Conservation (phyloP, 2,888 invertebrate genomes). For the Pollenia angustigena region DNA sequence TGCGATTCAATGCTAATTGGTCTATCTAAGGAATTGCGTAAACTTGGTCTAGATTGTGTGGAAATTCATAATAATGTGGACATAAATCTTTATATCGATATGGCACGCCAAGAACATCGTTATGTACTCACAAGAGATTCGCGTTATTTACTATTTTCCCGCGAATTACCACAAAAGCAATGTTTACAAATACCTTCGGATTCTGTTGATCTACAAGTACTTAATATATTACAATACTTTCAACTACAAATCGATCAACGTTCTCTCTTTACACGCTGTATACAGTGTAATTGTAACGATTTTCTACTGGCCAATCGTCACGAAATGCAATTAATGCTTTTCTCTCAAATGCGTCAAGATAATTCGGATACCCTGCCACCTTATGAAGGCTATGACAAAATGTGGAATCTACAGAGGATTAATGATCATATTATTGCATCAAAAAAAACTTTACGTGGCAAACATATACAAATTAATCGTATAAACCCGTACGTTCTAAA, state of each 20-base stretch:
- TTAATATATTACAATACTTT: constrained; percentile 72
- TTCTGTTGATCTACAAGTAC: constrained; percentile 72
- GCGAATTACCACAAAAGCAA: constrained; percentile 67
- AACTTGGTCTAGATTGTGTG: constrained; percentile 75
- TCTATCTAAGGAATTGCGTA: constrained; percentile 74
- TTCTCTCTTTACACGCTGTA: constrained; percentile 73
- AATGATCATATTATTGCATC: constrained; percentile 69
- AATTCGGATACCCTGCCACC: constrained; percentile 25
- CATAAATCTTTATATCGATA: constrained; percentile 69
- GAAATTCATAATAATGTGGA: constrained; percentile 69
- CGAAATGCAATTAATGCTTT: constrained; percentile 73
- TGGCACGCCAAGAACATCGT: constrained; percentile 74
- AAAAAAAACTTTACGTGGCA: constrained; percentile 73
- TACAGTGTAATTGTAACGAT: constrained; percentile 75
- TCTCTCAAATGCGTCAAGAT: constrained; percentile 51
- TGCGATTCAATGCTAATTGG: constrained; percentile 74
- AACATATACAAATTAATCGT: constrained; percentile 72
- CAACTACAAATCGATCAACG: constrained; percentile 71
- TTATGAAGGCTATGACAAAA: constrained; percentile 22
- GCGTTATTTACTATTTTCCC: constrained; percentile 69
- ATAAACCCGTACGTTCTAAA: constrained; percentile 72
- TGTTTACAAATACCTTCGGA: constrained; percentile 74
- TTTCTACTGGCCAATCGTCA: constrained; percentile 72
- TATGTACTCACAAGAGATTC: constrained; percentile 74
- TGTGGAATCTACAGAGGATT: constrained; percentile 58